Evolutionary conservation across 2,797 vertebrate species (phyloP).

Genomic region (Lacerta agilis): DNA sequence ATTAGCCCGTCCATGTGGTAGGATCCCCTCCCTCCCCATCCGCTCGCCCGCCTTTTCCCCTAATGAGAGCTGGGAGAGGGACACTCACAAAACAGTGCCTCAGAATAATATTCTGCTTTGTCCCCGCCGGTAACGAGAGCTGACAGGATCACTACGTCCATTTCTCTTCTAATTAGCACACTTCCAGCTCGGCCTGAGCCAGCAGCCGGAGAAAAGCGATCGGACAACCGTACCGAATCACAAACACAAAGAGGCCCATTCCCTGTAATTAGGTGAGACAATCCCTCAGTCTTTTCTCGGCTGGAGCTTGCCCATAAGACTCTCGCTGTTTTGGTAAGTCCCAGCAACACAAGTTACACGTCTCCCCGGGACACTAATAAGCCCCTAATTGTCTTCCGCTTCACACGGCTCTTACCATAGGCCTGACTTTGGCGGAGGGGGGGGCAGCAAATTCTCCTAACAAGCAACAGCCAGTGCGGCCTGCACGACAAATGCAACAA

Average conservation of each 20-base stretch:
- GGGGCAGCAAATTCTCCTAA: slow-evolving; percentile 72
- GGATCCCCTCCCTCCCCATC: slow-evolving; percentile 74
- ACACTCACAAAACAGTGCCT: slow-evolving; percentile 93
- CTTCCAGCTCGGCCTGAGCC: slow-evolving; percentile 88
- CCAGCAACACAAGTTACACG: slow-evolving; percentile 88
- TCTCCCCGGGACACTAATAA: slow-evolving; percentile 91
- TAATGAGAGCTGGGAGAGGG: slow-evolving; percentile 93
- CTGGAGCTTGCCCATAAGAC: slow-evolving; percentile 91
- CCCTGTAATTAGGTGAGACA: slow-evolving; percentile 96
- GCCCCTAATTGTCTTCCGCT: slow-evolving; percentile 90
- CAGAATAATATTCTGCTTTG: slow-evolving; percentile 98
- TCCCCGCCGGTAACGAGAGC: slow-evolving; percentile 89
- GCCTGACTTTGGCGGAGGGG: slow-evolving; percentile 55
- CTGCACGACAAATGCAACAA: slow-evolving; percentile 48
- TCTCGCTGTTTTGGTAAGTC: slow-evolving; percentile 84
- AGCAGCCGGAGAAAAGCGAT: slow-evolving; percentile 88
- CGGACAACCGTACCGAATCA: slow-evolving; percentile 94
- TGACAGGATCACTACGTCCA: slow-evolving; percentile 98
- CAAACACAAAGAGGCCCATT: slow-evolving; percentile 94
- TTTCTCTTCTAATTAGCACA: slow-evolving; percentile 99
- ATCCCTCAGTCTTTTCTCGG: slow-evolving; percentile 92
- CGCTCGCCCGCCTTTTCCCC: slow-evolving; percentile 75
- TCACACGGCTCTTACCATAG: slow-evolving; percentile 84
- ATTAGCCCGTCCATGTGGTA: slow-evolving; percentile 80
- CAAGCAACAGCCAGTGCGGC: slow-evolving; percentile 65